phyloP scores from a whole-genome alignment of 2,888 invertebrate genomes.

The Mythimna lalbum region DNA sequence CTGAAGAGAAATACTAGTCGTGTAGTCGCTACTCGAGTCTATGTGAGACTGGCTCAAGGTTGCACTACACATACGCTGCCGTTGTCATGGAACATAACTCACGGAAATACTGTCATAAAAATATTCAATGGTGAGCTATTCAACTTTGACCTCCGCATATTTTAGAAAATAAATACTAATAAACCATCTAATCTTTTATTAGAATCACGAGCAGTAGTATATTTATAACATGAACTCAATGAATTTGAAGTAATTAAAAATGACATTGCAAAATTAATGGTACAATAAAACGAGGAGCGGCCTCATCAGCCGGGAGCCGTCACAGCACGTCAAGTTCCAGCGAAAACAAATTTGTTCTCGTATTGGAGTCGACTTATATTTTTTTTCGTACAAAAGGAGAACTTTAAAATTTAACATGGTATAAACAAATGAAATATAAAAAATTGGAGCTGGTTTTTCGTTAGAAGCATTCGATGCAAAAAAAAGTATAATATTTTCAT shows the following conservation, averaged over 20 bases:
- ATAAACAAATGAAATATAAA: slow-evolving; percentile 7
- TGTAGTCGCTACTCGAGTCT: slow-evolving; percentile 71
- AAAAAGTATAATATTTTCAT: neutral
- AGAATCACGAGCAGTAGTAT: neutral
- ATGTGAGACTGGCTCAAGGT: slow-evolving; percentile 81
- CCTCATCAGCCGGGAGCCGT: slow-evolving; percentile 70
- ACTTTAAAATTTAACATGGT: slow-evolving; percentile 24
- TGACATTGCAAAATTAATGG: slow-evolving; percentile 78
- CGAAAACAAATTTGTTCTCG: slow-evolving; percentile 73
- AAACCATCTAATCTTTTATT: neutral
- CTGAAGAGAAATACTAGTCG: slow-evolving; percentile 78
- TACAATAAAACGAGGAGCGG: slow-evolving; percentile 65
- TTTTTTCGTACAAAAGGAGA: slow-evolving; percentile 27
- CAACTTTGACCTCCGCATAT: slow-evolving; percentile 10
- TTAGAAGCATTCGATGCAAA: neutral
- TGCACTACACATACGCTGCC: slow-evolving; percentile 66
- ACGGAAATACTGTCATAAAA: slow-evolving; percentile 73
- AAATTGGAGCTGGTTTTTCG: neutral
- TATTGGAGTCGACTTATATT: slow-evolving; percentile 49
- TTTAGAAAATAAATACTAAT: slow-evolving; percentile 3
- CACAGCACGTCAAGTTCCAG: slow-evolving; percentile 74
- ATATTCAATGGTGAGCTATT: slow-evolving; percentile 47
- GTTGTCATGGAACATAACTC: slow-evolving; percentile 71
- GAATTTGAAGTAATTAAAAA: slow-evolving; percentile 71
- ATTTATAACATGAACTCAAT: slow-evolving; percentile 39